A percentile compares a stretch with the other conserved stretches of the same genome.
phyloP scores from a whole-genome alignment of 2,888 invertebrate genomes.

The Heteromurus nitidus region DNA sequence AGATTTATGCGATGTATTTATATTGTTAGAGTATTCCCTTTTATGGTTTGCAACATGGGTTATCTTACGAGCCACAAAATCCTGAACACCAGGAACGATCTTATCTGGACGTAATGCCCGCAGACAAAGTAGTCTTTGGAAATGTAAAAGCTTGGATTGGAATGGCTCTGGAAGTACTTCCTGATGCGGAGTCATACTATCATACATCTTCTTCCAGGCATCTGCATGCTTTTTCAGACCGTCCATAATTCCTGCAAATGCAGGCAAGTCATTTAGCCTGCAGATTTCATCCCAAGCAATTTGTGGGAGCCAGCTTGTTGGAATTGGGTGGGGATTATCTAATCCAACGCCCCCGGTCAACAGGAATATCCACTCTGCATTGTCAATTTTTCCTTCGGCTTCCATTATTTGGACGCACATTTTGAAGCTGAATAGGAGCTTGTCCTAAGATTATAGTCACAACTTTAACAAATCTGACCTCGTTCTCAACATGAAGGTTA shows the following conservation, averaged over 20 bases:
- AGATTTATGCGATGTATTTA: background rate
- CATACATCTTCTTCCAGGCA: slow-evolving; percentile 85
- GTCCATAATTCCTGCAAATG: slow-evolving; percentile 82
- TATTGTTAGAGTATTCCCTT: background rate
- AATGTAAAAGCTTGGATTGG: slow-evolving; percentile 80
- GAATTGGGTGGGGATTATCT: slow-evolving; percentile 86
- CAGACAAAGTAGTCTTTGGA: slow-evolving; percentile 89
- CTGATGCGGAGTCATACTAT: slow-evolving; percentile 85
- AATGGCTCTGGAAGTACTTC: slow-evolving; percentile 83
- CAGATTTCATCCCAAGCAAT: slow-evolving; percentile 90
- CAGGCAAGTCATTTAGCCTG: slow-evolving; percentile 81
- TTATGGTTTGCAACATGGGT: background rate
- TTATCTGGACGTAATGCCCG: slow-evolving; percentile 89
- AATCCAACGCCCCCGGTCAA: slow-evolving; percentile 90
- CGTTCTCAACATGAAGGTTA: too few relatives aligned
- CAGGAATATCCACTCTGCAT: slow-evolving; percentile 88
- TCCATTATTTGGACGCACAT: slow-evolving; percentile 84
- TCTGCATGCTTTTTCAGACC: slow-evolving; percentile 79
- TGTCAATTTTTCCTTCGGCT: slow-evolving; percentile 80
- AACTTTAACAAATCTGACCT: too few relatives aligned
- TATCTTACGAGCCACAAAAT: slow-evolving; percentile 78
- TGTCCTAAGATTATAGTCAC: slow-evolving; percentile 88
- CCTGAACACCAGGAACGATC: slow-evolving; percentile 85
- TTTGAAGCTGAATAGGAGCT: slow-evolving; percentile 89
- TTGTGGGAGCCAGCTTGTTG: slow-evolving; percentile 87